phyloP scores from a whole-genome alignment of 2,888 invertebrate species.

The Megamerina dolium region DNA sequence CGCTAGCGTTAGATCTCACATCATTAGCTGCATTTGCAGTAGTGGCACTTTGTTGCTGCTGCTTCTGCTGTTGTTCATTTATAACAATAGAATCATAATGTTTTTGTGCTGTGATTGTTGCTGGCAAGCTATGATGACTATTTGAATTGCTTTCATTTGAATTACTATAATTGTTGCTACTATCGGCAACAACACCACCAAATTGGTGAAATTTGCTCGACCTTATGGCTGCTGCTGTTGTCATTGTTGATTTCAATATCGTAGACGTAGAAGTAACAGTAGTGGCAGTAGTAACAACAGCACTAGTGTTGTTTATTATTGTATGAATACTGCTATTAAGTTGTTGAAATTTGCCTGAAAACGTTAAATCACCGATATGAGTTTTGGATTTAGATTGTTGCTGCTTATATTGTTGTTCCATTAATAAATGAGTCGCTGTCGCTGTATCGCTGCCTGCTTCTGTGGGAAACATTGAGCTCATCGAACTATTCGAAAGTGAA shows the following conservation, averaged over 20 bases:
- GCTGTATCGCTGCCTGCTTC: constrained; percentile 17
- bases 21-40: background rate
- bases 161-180: constrained; percentile 25
- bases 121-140: constrained; percentile 22
- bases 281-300: background rate
- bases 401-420: too few species aligned
- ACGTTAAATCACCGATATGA: constrained; percentile 44
- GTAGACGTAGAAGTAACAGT: background rate
- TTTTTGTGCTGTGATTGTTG: background rate
- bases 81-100: background rate
- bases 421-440: constrained; percentile 13
- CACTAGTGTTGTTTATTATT: constrained; percentile 3
- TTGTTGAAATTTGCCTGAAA: constrained; percentile 43
- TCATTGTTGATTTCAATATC: background rate
- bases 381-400: too few species aligned
- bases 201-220: constrained; percentile 19
- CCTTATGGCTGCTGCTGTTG: too few species aligned
- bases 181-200: too few species aligned
- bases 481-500: constrained; percentile 29
- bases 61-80: background rate
- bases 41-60: background rate
- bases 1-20: too few species aligned
- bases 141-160: constrained; percentile 37
- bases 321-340: constrained; percentile 18
- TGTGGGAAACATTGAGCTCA: constrained; percentile 37